phyloP scores from a whole-genome alignment of 2,113 vertebrate species.

The Cyphomyrus discorhynchus region DNA sequence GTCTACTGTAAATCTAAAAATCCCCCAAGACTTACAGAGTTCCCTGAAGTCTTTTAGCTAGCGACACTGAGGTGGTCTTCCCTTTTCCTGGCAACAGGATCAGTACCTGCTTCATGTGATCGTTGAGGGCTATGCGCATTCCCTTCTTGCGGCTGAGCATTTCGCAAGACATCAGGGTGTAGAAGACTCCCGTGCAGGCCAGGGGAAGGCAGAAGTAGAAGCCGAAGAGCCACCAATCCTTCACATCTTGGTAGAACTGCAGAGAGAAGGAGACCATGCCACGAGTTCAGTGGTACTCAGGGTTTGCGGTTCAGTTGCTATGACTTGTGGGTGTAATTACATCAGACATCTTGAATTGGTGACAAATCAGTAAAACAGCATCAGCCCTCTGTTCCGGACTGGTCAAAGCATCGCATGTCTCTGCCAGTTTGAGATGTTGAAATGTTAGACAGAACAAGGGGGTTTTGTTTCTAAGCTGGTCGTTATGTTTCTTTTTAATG shows the following conservation, averaged over 20 bases:
- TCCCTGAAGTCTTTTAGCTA: background rate
- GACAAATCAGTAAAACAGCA: background rate
- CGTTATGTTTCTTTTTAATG: background rate
- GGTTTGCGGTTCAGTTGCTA: background rate
- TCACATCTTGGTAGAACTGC: slow-evolving; percentile 75
- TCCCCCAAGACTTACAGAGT: background rate
- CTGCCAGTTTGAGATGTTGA: background rate
- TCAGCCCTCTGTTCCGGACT: background rate
- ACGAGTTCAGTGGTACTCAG: background rate
- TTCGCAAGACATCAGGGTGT: slow-evolving; percentile 84
- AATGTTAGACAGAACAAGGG: background rate
- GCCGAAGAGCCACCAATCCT: slow-evolving; percentile 87
- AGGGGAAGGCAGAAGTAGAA: slow-evolving; percentile 85
- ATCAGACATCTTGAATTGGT: background rate
- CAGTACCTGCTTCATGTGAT: slow-evolving; percentile 85
- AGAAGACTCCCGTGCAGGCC: slow-evolving; percentile 80
- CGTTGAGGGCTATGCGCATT: slow-evolving; percentile 80
- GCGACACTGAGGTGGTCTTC: background rate
- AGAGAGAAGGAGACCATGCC: background rate
- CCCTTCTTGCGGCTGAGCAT: slow-evolving; percentile 82
- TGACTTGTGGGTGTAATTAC: background rate
- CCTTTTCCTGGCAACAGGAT: background rate
- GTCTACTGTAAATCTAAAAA: background rate
- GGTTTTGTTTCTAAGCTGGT: background rate
- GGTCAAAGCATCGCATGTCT: background rate